Evolutionary conservation across 2,888 invertebrate species (phyloP).

Genomic region (Podabrus alpinus): DNA sequence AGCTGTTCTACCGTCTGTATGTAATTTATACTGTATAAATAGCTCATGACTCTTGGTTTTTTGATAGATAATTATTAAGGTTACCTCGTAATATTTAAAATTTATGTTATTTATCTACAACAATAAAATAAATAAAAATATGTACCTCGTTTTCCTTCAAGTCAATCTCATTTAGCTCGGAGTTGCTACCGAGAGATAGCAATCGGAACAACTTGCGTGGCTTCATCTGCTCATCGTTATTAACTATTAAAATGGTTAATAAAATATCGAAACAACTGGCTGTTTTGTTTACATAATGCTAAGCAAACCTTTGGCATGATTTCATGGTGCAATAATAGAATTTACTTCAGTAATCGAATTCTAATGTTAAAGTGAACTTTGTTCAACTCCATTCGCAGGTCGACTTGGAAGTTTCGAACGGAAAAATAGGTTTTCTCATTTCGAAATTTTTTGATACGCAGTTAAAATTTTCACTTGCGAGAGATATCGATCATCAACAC

Average conservation of each 20-base stretch:
- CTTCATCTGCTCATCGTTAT: conserved; percentile 28
- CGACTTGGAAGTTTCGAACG: too few species aligned
- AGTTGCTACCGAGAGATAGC: conserved; percentile 14
- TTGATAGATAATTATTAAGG: not conserved
- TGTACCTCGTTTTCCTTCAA: not conserved
- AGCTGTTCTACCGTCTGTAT: not conserved
- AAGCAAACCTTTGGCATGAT: not conserved
- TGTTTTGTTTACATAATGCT: not conserved
- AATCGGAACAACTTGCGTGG: conserved; percentile 26
- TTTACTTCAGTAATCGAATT: not conserved
- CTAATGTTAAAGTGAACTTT: not conserved
- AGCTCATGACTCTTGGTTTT: not conserved
- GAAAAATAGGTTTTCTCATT: not conserved
- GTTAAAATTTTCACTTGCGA: not conserved
- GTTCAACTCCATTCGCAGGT: not conserved
- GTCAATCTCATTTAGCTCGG: not conserved
- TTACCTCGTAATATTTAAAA: not conserved
- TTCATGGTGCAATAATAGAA: not conserved
- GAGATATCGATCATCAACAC: not conserved
- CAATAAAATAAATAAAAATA: not conserved
- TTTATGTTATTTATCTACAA: not conserved
- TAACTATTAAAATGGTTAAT: not conserved
- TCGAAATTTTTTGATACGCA: not conserved
- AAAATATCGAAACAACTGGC: not conserved
- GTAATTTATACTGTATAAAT: not conserved